Evolutionary conservation across 2,888 invertebrate species (phyloP), one percentile per base, ranked within the genome.

Genomic region (Rhyacophila evoluta): DNA sequence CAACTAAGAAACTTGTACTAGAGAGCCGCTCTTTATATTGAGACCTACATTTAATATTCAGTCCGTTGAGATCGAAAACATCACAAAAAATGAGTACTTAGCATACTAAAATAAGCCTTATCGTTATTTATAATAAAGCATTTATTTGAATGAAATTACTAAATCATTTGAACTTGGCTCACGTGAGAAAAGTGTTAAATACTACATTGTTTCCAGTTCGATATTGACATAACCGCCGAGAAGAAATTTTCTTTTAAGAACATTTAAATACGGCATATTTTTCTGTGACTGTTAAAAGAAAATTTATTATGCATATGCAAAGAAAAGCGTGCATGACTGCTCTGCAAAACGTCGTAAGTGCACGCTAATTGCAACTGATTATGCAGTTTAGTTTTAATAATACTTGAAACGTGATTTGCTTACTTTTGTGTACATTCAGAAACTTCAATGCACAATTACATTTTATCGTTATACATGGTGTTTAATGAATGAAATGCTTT

Each of bases 1-100:
- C 67, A 75, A 80, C 80, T 79, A 70, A 79, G 72, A 72, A 33
- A 37, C 37, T 33, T 19, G 72, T 55, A 55, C 55, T 25, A 33
- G 72, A 33, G 72, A 33, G 36, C 25, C 72, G 11, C 72, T 4
- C 37, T 72, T 72, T 72, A 72, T 72, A 72, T 29, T 37, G 72
- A 72, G 72, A 72, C 72, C 72, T 72, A 72, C 36, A 72, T 72
- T 36, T 37, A 2, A 55, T 19, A 25, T 25, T 19, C 6, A 55
- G 19, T 1, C 12, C 55, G 1, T 55, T 19, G 19, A 55, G 19
- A 19, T 8, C 8, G 2, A 55, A 55, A 55, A 55, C 55, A 10
- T 1, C 25, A 8, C 19, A 25, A 55, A 55, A 8, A 55, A 25
- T 25, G 19, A 19, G 2, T 2, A 2, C 25, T 2, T 19, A 19